A percentile compares a stretch with the other conserved stretches of the same genome.
phyloP scores from a whole-genome alignment of 2,113 vertebrate species.

The Phylloscopus whistleri region DNA sequence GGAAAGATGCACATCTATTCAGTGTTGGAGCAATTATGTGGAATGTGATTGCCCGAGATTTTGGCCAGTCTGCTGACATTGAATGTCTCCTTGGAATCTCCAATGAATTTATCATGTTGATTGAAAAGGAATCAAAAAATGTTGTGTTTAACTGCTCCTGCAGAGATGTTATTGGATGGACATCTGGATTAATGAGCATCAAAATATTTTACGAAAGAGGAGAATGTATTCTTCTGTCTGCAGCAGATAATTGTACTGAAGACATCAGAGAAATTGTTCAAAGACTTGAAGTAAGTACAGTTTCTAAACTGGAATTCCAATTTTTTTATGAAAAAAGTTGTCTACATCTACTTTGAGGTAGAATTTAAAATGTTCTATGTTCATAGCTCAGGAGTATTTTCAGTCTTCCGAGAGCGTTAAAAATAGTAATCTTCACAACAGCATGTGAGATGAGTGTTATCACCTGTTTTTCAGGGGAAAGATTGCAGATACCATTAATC shows the following conservation, averaged over 20 bases:
- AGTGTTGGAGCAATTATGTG: slow-evolving; percentile 92
- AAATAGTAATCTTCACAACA: neutral
- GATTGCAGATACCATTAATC: neutral
- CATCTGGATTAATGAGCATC: slow-evolving; percentile 89
- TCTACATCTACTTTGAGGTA: neutral
- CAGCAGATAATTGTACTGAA: slow-evolving; percentile 84
- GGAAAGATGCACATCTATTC: slow-evolving; percentile 88
- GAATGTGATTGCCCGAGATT: slow-evolving; percentile 90
- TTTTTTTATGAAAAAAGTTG: neutral
- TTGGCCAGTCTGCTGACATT: slow-evolving; percentile 87
- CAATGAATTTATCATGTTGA: slow-evolving; percentile 94
- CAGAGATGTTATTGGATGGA: slow-evolving; percentile 97
- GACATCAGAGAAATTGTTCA: slow-evolving; percentile 92
- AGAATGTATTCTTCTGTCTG: slow-evolving; percentile 91
- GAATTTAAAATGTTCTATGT: neutral
- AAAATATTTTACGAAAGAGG: slow-evolving; percentile 97
- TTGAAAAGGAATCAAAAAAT: slow-evolving; percentile 92
- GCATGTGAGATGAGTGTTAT: neutral
- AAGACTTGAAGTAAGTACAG: slow-evolving; percentile 85
- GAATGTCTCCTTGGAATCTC: slow-evolving; percentile 93
- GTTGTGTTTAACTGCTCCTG: slow-evolving; percentile 98
- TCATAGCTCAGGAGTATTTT: neutral
- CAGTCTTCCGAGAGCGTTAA: neutral
- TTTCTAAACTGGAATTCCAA: neutral
- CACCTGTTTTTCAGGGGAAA: neutral